Base-by-base conservation (phyloP, 2,113 vertebrate genomes). In the Proterorhinus semilunaris region DNA sequence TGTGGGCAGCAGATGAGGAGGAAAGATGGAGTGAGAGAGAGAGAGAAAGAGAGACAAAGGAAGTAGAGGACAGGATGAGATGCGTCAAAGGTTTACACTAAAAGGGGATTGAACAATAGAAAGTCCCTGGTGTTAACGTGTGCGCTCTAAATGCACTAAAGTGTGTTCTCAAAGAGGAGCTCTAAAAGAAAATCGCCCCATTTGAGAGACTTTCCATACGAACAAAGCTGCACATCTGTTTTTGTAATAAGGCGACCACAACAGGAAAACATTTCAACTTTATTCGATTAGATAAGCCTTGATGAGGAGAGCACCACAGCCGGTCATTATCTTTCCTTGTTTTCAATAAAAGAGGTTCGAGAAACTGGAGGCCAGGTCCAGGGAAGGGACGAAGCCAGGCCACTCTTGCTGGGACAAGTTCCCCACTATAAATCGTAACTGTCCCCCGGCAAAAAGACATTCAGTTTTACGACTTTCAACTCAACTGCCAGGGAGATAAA, bases 1-100 rank as follows among this genome's bases (percentile, higher is more conserved):
- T 52, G n/a, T 42, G 5, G 27, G 27, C 27, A 48, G 70, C 66
- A 72, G 71, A 55, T 58, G 59, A 62, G 50, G 46, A 57, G 72
- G 52, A 36, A 65, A 70, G n/a, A 78, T 62, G 69, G 62, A 52
- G 66, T 44, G 67, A 80, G 62, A 47, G 66, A 47, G 67, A 78
- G 16, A 21, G 75, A 47, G 67, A 78, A 15, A 21, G 75, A 43
- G 75, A 76, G 55, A 85, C 75, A 80, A 79, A 83, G 78, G 66
- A 57, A 65, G 70, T 65, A 62, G 47, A 64, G 52, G 10, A 10
- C 10, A 49, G 45, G 42, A 53, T 17, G 70, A 75, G 69, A 73
- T 65, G 50, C 54, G 45, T 17, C n/a, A 71, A 11, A 49, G 64
- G 53, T 83, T 80, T 72, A 64, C n/a, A 53, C 78, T 81, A 67